A percentile compares a stretch with the other conserved stretches of the same genome.
Evolutionary conservation across 2,888 invertebrate genomes (phyloP).

Genomic region (Ctenicera cuprea): DNA sequence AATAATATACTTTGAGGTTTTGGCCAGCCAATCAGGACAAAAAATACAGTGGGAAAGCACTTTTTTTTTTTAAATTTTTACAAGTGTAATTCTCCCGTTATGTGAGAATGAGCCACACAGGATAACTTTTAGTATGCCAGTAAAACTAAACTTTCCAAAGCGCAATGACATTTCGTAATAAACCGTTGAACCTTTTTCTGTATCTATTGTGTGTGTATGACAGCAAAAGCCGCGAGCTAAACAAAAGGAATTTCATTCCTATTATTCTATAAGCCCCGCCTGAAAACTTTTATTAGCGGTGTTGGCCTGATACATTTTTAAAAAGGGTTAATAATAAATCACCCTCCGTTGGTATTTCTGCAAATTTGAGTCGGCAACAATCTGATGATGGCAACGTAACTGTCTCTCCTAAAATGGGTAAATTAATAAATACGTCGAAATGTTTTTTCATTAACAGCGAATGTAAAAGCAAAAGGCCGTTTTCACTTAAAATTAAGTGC

Average conservation of each 20-base stretch:
- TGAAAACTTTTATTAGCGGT: conserved; percentile 13
- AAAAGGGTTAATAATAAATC: conserved; percentile 23
- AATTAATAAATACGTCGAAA: conserved; percentile 29
- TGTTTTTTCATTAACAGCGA: conserved; percentile 24
- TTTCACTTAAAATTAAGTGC: conserved; percentile 33
- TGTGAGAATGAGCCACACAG: too few relatives aligned
- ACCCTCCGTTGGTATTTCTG: background rate
- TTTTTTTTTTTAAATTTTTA: too few relatives aligned
- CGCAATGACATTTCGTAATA: background rate
- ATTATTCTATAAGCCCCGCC: conserved; percentile 17
- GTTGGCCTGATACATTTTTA: conserved; percentile 17
- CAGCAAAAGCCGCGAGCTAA: background rate
- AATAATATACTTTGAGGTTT: too few relatives aligned
- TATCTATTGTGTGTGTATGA: background rate
- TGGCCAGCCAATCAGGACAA: too few relatives aligned
- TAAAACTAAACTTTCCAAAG: background rate
- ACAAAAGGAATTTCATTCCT: conserved; percentile 4
- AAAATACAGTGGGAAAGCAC: too few relatives aligned
- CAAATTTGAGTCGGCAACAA: conserved; percentile 1
- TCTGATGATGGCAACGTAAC: background rate
- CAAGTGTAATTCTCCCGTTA: too few relatives aligned
- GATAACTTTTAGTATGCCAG: background rate
- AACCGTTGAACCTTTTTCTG: background rate
- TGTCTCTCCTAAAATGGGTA: background rate
- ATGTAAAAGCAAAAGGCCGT: conserved; percentile 33